Evolutionary conservation across 2,113 vertebrate species (phyloP), one percentile per base, ranked within the genome.

Genomic region (Phaethornis superciliosus): DNA sequence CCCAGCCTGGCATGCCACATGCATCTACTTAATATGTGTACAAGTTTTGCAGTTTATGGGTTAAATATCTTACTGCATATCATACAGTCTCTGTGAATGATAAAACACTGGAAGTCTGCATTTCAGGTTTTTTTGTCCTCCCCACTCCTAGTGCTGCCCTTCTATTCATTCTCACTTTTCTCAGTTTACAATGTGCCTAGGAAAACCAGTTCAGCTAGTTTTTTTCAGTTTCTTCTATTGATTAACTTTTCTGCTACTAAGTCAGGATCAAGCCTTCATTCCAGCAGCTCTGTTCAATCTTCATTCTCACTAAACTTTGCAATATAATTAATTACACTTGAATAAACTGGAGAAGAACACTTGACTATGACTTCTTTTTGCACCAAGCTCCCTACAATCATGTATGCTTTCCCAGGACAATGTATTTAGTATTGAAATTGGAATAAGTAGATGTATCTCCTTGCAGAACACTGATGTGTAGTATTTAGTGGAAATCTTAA

Each of bases 121-220:
- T 93, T 92, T 87, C 23, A 21, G 32, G 5, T 55, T 85, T 63
- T 69, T 76, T 77, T 74, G n/a, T 89, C 47, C 42, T 91, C 76
- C 32, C 19, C 5, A 7, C 20, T 91, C 62, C 26, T n/a, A 67
- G 32, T 56, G 72, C 46, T 1, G 28, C 28, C 58, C 46, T 85
- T 59, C 46, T 84, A 81, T 88, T 94, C 44, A 49, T 68, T 88
- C 56, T 59, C 14, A n/a, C 33, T 78, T 88, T 70, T 77, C 71
- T 88, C 1, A 0, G 26, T 80, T 91, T 92, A 58, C 92, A 63
- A 0, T 37, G 37, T n/a, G 47, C 56, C 72, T 69, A 46, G 64
- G 52, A 81, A 94, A 96, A 96, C 96, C 85, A 44, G 96, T 77
- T 88, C 65, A 92, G 52, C 92, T 68, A 52, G 95, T 93, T 94